phyloP scores from a whole-genome alignment of 2,888 invertebrate genomes.

The Athalia rosae region DNA sequence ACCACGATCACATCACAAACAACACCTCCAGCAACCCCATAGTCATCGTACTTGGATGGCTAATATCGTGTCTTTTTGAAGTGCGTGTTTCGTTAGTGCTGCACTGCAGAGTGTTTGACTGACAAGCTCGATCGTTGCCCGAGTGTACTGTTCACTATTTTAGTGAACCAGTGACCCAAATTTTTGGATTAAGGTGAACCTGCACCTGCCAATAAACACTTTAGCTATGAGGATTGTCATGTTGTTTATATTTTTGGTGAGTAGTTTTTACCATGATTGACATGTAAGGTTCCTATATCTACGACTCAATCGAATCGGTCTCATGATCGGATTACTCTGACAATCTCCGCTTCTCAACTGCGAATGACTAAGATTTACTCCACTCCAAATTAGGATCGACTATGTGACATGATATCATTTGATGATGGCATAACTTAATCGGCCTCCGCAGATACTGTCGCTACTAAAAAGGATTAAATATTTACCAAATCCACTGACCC shows the following conservation, averaged over 20 bases:
- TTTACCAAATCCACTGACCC: too few relatives aligned
- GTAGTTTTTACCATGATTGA: constrained; percentile 32
- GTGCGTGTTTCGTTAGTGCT: constrained; percentile 44
- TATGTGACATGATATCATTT: background rate
- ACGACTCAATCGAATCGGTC: background rate
- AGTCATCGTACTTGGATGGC: constrained; percentile 47
- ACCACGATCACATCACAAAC: constrained; percentile 32
- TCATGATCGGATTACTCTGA: background rate
- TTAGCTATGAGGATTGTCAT: constrained; percentile 50
- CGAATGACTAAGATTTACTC: too few relatives aligned
- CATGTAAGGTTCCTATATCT: background rate
- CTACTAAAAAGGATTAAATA: too few relatives aligned
- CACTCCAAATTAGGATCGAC: background rate
- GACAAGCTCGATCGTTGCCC: constrained; percentile 33
- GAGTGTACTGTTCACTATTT: constrained; percentile 40
- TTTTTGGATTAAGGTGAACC: constrained; percentile 29
- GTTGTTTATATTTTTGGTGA: constrained; percentile 53
- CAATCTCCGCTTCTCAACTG: too few relatives aligned
- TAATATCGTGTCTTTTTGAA: constrained; percentile 55
- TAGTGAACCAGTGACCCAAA: constrained; percentile 29
- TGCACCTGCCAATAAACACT: background rate
- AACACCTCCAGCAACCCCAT: constrained; percentile 17
- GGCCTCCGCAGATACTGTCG: too few relatives aligned
- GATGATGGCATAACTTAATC: too few relatives aligned
- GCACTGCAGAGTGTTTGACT: constrained; percentile 23